Evolutionary conservation across 2,888 invertebrate species (phyloP).

Genomic region (Melanargia galathea): DNA sequence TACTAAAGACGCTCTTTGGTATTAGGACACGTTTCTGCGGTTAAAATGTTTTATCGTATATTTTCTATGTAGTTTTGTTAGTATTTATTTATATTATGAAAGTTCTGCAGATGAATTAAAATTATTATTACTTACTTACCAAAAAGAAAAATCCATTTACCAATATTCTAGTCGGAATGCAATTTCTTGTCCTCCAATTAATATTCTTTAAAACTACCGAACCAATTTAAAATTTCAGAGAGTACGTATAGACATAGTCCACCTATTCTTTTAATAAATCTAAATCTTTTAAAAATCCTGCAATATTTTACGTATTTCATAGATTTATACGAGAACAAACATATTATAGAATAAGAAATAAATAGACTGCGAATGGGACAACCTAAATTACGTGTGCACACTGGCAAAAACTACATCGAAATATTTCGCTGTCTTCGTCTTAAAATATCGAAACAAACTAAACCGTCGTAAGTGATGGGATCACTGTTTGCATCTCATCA

Average conservation of each 20-base stretch:
- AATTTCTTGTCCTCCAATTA: not conserved
- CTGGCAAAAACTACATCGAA: not conserved
- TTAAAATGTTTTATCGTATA: not conserved
- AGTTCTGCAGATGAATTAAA: not conserved
- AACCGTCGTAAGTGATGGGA: slow-evolving; percentile 27
- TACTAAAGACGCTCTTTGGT: too few relatives aligned
- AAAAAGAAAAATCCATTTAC: not conserved
- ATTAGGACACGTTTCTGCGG: too few relatives aligned
- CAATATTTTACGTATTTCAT: too few relatives aligned
- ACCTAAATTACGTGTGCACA: too few relatives aligned
- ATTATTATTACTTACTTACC: not conserved
- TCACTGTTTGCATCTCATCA: slow-evolving; percentile 75
- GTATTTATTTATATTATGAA: too few relatives aligned
- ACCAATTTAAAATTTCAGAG: not conserved
- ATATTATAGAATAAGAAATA: too few relatives aligned
- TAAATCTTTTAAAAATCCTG: too few relatives aligned
- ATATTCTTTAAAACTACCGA: not conserved
- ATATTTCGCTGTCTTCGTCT: not conserved
- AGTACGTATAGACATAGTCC: too few relatives aligned
- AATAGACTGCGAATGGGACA: too few relatives aligned
- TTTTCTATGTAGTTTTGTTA: too few relatives aligned
- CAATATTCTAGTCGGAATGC: not conserved
- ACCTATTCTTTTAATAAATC: too few relatives aligned
- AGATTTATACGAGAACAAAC: too few relatives aligned
- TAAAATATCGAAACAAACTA: not conserved